These are phyloP conservation scores for Sorex araneus DNA, from an alignment of 2,113 vertebrate species.

Conservation along the genomic window DNA sequence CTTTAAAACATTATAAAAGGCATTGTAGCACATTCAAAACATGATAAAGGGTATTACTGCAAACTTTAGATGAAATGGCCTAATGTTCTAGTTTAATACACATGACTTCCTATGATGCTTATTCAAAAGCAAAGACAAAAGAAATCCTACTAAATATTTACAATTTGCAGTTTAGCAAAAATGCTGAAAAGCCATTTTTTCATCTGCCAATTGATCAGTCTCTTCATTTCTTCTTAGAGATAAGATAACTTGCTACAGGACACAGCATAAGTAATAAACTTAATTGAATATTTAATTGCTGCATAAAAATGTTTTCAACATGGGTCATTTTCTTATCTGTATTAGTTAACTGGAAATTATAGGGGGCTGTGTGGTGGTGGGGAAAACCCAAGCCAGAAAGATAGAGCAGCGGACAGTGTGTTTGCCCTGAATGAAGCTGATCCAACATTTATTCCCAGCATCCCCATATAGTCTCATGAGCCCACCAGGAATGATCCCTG, in stretches of 20 bases:
- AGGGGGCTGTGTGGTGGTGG: too few species aligned
- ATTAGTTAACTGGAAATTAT: not conserved
- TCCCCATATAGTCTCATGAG: too few species aligned
- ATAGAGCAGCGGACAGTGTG: not conserved
- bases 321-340: not conserved
- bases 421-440: too few species aligned
- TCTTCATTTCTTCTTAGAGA: slow-evolving; percentile 19
- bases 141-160: not conserved
- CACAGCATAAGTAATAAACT: not conserved
- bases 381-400: not conserved
- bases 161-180: slow-evolving; percentile 3
- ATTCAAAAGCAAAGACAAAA: slow-evolving; percentile 25
- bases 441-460: too few species aligned
- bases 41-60: not conserved
- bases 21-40: not conserved
- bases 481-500: too few species aligned
- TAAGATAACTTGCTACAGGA: not conserved
- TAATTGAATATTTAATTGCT: not conserved
- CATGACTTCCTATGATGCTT: not conserved
- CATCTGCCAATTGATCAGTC: not conserved
- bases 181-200: not conserved
- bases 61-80: slow-evolving; percentile 28
- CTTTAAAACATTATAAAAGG: slow-evolving; percentile 17
- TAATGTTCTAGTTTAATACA: not conserved
- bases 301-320: not conserved